Conservation (phyloP, 2,888 invertebrate genomes). For the Trachelus stipa region DNA sequence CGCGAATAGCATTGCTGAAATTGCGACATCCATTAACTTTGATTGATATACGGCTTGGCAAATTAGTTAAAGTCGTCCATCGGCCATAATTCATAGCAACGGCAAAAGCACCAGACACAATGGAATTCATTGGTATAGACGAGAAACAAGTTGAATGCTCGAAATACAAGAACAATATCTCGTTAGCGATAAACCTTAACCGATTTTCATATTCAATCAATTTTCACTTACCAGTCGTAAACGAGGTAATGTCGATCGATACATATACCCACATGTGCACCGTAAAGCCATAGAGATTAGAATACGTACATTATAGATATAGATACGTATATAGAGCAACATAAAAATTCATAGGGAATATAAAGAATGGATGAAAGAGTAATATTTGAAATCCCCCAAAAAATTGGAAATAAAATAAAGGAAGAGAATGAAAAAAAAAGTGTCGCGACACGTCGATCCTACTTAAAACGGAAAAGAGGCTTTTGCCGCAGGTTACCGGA, state of each 20-base stretch:
- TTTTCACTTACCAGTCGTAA: not conserved
- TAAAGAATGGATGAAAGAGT: too few relatives aligned
- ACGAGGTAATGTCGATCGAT: not conserved
- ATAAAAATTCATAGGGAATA: not conserved
- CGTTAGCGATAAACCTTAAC: not conserved
- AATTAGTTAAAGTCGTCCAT: not conserved
- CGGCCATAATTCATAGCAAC: not conserved
- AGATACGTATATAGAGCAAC: not conserved
- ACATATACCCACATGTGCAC: not conserved
- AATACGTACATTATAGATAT: not conserved
- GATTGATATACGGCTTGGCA: not conserved
- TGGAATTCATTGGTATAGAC: not conserved
- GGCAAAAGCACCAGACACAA: not conserved
- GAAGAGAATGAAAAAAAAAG: not conserved
- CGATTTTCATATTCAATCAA: not conserved
- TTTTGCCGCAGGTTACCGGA: slow-evolving; percentile 9
- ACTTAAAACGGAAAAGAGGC: not conserved
- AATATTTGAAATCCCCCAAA: too few relatives aligned
- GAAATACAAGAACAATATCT: not conserved
- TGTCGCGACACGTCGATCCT: not conserved
- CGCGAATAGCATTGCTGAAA: not conserved
- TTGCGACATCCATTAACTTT: not conserved
- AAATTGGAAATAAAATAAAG: not conserved
- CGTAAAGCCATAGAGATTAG: not conserved
- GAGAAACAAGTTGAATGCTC: not conserved